phyloP scores from a whole-genome alignment of 2,113 vertebrate genomes.

The Caloenas nicobarica region DNA sequence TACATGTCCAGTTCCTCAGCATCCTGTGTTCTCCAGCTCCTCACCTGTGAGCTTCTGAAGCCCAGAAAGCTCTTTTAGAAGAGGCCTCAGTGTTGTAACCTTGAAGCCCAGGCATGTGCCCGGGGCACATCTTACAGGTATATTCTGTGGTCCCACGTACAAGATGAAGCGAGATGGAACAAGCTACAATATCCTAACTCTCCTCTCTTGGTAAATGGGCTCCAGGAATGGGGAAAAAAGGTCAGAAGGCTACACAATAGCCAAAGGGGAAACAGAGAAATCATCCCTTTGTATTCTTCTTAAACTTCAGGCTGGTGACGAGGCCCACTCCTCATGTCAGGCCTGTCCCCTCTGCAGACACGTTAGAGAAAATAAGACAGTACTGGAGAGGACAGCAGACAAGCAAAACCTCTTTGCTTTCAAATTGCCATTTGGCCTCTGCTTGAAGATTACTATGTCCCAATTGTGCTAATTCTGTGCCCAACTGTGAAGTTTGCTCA shows the following conservation, averaged over 20 bases:
- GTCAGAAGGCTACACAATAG: neutral
- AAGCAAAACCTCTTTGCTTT: neutral
- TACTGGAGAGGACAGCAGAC: neutral
- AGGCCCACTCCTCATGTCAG: neutral
- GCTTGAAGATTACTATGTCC: neutral
- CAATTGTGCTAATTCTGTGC: neutral
- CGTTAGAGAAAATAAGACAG: neutral
- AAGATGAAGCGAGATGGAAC: neutral
- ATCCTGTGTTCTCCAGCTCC: neutral
- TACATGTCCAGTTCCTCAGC: neutral
- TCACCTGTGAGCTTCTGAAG: neutral
- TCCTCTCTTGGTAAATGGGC: neutral
- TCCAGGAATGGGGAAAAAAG: neutral
- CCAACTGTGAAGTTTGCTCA: neutral
- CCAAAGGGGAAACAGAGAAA: neutral
- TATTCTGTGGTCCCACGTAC: rapidly evolving
- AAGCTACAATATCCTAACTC: neutral
- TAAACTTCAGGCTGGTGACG: neutral
- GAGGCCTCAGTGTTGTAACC: neutral
- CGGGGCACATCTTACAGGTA: neutral
- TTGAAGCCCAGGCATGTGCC: neutral
- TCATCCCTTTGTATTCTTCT: neutral
- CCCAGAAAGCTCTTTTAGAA: neutral
- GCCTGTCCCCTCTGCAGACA: neutral
- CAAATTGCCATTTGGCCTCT: neutral